Evolutionary conservation across 92 coral and sea anemone species (phyloP).

Genomic region (Bergia sp.): DNA sequence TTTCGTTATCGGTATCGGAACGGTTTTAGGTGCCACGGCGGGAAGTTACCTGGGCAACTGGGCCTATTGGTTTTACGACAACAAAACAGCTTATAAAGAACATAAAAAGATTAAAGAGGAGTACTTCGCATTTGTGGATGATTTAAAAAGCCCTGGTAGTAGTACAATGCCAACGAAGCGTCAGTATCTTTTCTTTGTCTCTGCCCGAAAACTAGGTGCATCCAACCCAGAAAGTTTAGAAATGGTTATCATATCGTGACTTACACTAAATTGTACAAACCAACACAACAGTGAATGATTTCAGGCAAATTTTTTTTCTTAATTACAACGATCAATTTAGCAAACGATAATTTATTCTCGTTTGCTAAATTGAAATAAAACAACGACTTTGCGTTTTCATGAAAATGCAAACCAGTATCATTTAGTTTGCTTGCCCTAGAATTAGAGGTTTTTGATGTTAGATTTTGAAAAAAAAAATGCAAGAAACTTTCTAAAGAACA

Average conservation of each 20-base stretch:
- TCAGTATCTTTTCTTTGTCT: slow-evolving; percentile 19
- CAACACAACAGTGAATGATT: neutral
- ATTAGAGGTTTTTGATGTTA: no score
- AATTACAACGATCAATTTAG: no score
- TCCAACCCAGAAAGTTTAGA: slow-evolving; percentile 18
- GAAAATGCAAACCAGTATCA: no score
- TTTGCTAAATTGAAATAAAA: no score
- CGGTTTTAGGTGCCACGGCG: neutral
- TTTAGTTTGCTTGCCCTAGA: no score
- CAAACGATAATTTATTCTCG: no score
- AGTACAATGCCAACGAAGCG: neutral
- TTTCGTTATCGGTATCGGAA: neutral
- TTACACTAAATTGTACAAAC: neutral
- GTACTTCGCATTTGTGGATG: neutral
- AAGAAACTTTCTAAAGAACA: no score
- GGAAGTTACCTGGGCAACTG: slow-evolving; percentile 19
- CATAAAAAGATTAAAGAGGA: neutral
- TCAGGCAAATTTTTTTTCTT: neutral
- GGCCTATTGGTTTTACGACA: slow-evolving; percentile 20
- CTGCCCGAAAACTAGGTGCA: slow-evolving; percentile 3
- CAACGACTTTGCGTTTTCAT: no score
- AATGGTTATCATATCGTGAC: neutral
- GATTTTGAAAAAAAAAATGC: no score
- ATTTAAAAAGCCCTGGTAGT: neutral
- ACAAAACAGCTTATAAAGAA: neutral